Percentiles rank a stretch among this genome's conserved stretches.
phyloP scores from a whole-genome alignment of 2,113 vertebrate genomes.

The Steatornis caripensis region DNA sequence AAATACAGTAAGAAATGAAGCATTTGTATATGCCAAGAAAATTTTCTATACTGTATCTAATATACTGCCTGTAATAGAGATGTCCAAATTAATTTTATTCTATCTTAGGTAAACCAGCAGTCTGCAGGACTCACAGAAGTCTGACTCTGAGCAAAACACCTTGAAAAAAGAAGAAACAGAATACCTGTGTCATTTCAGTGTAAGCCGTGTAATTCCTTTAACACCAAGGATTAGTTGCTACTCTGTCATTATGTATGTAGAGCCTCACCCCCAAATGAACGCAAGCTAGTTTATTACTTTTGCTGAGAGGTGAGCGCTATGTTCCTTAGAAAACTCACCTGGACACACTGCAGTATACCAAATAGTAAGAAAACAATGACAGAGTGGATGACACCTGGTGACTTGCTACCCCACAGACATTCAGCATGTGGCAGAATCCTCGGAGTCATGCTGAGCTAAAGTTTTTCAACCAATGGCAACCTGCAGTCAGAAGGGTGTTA shows the following conservation, averaged over 20 bases:
- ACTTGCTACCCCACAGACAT: neutral
- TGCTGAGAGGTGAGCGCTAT: neutral
- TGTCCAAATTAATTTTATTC: neutral
- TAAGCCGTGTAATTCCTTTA: neutral
- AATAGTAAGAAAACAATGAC: neutral
- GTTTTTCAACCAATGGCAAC: neutral
- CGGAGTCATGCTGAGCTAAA: neutral
- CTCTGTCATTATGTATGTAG: rapidly evolving
- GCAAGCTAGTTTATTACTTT: neutral
- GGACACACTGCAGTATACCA: neutral
- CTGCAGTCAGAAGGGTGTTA: neutral
- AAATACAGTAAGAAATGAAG: neutral
- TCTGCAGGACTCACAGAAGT: neutral
- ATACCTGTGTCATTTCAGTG: neutral
- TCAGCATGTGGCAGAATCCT: neutral
- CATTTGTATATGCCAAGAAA: neutral
- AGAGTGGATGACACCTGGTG: neutral
- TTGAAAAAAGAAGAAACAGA: neutral
- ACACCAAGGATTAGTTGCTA: neutral
- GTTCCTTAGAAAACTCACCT: neutral
- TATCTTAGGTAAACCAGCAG: neutral
- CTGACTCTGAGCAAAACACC: neutral
- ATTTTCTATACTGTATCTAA: neutral
- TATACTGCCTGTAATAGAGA: neutral
- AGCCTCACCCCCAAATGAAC: neutral